These are phyloP conservation scores for Kryphioiulus occultus DNA, from an alignment of 2,888 invertebrate species.

Conservation along the genomic window DNA sequence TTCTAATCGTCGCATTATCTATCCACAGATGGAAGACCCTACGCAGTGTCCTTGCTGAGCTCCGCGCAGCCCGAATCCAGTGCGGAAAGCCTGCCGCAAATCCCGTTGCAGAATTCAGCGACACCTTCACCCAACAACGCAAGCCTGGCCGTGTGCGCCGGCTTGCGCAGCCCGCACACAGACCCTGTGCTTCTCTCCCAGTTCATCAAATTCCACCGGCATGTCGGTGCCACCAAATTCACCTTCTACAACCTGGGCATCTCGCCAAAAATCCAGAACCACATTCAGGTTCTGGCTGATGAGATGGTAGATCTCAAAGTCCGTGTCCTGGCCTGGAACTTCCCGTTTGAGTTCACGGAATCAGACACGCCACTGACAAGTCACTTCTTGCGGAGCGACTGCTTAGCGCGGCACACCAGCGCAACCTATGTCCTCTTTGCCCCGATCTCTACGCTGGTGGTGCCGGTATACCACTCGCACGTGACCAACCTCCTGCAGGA, in stretches of 20 bases:
- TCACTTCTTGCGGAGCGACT: slow-evolving; percentile 47
- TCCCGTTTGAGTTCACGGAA: slow-evolving; percentile 42
- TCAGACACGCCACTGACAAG: neutral
- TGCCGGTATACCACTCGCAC: slow-evolving; percentile 48
- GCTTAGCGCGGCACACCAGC: slow-evolving; percentile 12
- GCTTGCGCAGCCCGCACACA: neutral
- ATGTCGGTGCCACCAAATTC: slow-evolving; percentile 43
- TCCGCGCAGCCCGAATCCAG: neutral
- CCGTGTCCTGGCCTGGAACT: slow-evolving; percentile 47
- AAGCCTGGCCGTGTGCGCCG: neutral
- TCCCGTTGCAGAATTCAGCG: neutral
- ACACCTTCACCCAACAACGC: neutral
- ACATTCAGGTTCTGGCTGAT: neutral
- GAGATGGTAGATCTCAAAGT: neutral
- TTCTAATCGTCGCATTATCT: neutral
- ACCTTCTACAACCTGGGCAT: slow-evolving; percentile 44
- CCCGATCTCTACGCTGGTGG: slow-evolving; percentile 42
- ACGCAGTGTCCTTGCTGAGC: neutral
- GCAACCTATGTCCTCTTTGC: slow-evolving; percentile 37
- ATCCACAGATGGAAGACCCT: neutral
- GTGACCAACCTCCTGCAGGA: slow-evolving; percentile 46
- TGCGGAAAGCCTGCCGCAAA: neutral
- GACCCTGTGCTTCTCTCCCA: slow-evolving; percentile 27
- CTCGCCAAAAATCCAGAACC: neutral
- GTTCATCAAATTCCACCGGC: slow-evolving; percentile 46